A percentile compares a stretch with the other conserved stretches of the same genome.
Conservation (phyloP, 2,888 invertebrate genomes). For the Homarus gammarus region DNA sequence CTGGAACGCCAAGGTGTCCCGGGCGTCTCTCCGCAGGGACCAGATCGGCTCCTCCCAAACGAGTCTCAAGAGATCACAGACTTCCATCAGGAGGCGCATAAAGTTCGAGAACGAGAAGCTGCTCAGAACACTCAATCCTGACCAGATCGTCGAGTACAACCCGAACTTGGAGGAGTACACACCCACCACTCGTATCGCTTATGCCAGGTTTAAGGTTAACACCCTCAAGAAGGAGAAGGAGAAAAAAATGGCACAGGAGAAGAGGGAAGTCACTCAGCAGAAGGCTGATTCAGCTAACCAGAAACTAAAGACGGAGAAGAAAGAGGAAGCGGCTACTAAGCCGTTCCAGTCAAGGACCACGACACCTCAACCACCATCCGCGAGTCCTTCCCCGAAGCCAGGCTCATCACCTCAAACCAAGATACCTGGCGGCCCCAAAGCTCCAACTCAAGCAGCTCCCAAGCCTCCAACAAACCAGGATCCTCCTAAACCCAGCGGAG, state of each 20-base stretch:
- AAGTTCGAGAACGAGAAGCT: conserved; percentile 84
- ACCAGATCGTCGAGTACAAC: conserved; percentile 88
- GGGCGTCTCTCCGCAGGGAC: conserved; percentile 83
- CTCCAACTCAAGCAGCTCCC: background rate
- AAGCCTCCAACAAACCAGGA: background rate
- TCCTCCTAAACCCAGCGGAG: background rate
- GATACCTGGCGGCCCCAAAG: background rate
- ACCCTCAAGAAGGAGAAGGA: conserved; percentile 76
- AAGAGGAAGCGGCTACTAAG: conserved; percentile 13
- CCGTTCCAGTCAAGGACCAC: conserved; percentile 46
- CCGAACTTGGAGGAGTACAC: conserved; percentile 88
- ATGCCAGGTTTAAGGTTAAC: conserved; percentile 89
- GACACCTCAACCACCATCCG: conserved; percentile 3
- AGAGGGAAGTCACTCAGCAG: conserved; percentile 50
- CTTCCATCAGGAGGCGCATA: conserved; percentile 81
- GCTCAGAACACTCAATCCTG: conserved; percentile 80
- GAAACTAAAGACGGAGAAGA: conserved; percentile 40
- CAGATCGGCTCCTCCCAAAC: conserved; percentile 90
- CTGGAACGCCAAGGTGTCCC: conserved; percentile 90
- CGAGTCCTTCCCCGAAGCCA: background rate
- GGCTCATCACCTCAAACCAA: background rate
- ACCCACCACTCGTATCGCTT: conserved; percentile 89
- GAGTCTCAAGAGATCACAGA: conserved; percentile 78
- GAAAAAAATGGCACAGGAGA: conserved; percentile 34
- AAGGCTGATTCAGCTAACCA: conserved; percentile 62